A percentile compares a stretch with the other conserved stretches of the same genome.
Evolutionary conservation across 2,888 invertebrate species (phyloP).

Genomic region (Limnephilus auricula): DNA sequence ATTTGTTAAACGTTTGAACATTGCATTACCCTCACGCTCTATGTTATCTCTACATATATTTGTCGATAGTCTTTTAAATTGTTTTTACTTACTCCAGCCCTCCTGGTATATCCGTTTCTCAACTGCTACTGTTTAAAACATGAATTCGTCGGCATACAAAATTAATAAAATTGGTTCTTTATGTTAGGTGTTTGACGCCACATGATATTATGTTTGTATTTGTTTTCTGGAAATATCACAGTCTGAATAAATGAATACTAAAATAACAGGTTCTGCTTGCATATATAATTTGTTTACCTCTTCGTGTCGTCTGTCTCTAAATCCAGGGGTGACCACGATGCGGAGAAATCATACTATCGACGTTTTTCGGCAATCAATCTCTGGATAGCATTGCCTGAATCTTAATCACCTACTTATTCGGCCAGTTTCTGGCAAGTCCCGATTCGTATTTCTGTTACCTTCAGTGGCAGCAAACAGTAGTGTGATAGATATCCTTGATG

Average conservation of each 20-base stretch:
- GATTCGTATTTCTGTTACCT: too few species aligned
- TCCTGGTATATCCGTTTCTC: neutral
- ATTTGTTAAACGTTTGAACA: neutral
- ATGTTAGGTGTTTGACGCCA: neutral
- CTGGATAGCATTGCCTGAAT: neutral
- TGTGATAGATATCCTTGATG: too few species aligned
- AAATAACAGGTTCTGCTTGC: neutral
- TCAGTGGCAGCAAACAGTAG: too few species aligned
- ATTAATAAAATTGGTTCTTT: neutral
- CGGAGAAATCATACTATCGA: neutral
- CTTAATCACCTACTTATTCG: neutral
- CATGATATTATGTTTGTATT: neutral
- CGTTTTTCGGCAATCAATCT: neutral
- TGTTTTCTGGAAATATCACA: neutral
- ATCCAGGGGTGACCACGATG: neutral
- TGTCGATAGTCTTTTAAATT: neutral
- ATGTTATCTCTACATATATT: too few species aligned
- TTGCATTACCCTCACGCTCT: neutral
- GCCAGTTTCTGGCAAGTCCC: neutral
- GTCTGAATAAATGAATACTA: neutral
- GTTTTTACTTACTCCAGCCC: neutral
- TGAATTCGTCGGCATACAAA: neutral
- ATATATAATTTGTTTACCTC: slow-evolving; percentile 14
- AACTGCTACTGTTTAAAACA: neutral
- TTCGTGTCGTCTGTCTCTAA: neutral